A percentile compares a stretch with the other conserved stretches of the same genome.
Evolutionary conservation across 2,113 vertebrate species (phyloP).

Genomic region (Austrofundulus limnaeus): DNA sequence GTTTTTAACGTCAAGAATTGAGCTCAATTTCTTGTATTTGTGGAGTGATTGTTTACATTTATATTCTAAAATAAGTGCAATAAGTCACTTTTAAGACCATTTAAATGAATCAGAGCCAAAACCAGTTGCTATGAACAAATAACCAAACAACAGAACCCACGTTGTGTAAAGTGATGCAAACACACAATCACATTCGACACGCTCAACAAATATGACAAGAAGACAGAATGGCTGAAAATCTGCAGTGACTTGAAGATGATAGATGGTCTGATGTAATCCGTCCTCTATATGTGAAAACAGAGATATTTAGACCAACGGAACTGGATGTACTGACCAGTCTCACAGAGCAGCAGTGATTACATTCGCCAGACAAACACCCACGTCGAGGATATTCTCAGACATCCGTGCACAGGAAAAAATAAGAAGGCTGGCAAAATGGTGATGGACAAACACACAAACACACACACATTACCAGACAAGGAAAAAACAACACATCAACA

Average conservation of each 20-base stretch:
- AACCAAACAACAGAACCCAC: background rate
- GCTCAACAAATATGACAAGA: constrained; percentile 5
- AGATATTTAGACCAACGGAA: constrained; percentile 5
- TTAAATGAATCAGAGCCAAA: background rate
- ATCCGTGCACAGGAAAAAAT: constrained; percentile 19
- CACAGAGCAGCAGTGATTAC: constrained; percentile 22
- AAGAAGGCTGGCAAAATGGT: background rate
- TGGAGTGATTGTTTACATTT: too few relatives aligned
- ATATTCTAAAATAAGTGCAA: too few relatives aligned
- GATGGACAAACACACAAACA: constrained; percentile 28
- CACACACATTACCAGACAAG: constrained; percentile 11
- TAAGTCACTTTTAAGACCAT: too few relatives aligned
- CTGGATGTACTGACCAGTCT: constrained; percentile 29
- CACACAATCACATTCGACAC: background rate
- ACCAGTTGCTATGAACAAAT: background rate
- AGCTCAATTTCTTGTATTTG: too few relatives aligned
- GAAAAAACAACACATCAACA: constrained; percentile 59
- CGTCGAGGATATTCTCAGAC: constrained; percentile 30
- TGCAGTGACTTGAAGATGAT: background rate
- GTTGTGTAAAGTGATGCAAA: background rate
- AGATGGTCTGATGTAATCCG: constrained; percentile 46
- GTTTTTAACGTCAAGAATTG: too few relatives aligned
- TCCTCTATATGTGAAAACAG: constrained; percentile 9
- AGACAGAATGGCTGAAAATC: constrained; percentile 14
- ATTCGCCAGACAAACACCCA: constrained; percentile 46